Percentiles rank a stretch among this genome's conserved stretches.
These are phyloP conservation scores for Pocillopora verrucosa DNA, from an alignment of 64 coral and sea anemone genomes.

Conservation along the genomic window DNA sequence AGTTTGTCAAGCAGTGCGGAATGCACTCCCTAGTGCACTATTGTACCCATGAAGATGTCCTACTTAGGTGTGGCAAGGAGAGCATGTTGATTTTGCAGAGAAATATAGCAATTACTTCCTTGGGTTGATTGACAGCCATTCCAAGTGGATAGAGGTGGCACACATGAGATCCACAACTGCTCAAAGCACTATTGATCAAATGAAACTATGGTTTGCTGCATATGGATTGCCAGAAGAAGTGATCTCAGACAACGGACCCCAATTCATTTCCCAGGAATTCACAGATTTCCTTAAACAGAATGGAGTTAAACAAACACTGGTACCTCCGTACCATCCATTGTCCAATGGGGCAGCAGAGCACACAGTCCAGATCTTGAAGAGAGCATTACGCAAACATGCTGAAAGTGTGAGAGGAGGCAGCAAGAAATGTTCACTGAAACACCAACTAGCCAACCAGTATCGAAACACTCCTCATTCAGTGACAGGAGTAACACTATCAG, in stretches of 20 bases:
- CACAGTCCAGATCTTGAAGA: slow-evolving; percentile 34
- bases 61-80: slow-evolving; percentile 43
- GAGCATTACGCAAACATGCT: slow-evolving; percentile 35
- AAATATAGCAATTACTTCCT: not conserved
- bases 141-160: slow-evolving; percentile 48
- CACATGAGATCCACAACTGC: slow-evolving; percentile 1
- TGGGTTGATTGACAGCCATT: slow-evolving; percentile 23
- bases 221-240: slow-evolving; percentile 19
- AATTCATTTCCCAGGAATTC: slow-evolving; percentile 11
- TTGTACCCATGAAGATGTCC: slow-evolving; percentile 46
- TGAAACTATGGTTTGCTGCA: slow-evolving; percentile 7
- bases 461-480: slow-evolving; percentile 57
- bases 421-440: not conserved
- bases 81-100: slow-evolving; percentile 43
- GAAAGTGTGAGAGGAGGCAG: slow-evolving; percentile 6
- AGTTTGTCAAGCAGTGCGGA: slow-evolving; percentile 23
- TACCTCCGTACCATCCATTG: slow-evolving; percentile 18
- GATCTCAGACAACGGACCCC: slow-evolving; percentile 30
- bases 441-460: not conserved
- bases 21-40: not conserved
- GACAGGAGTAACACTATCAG: slow-evolving; percentile 27
- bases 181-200: slow-evolving; percentile 12
- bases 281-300: not conserved
- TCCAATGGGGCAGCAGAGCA: slow-evolving; percentile 5
- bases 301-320: slow-evolving; percentile 20